phyloP scores from a whole-genome alignment of 1,140 invertebrate genomes.

The honey bee (Apis mellifera) region Amel_HAv3.1 CM009943.2:6045501-6046000 shows the following conservation, averaged over 20 bases:
- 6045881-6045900: slow-evolving; percentile 46
- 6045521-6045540: slow-evolving; percentile 62
- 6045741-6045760: no score
- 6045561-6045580: slow-evolving; percentile 68
- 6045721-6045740: no score
- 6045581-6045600: slow-evolving; percentile 73
- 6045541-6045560: slow-evolving; percentile 72
- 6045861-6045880: background rate
- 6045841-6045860: background rate
- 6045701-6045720: background rate
- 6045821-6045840: background rate
- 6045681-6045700: no score
- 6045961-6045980: background rate
- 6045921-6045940: slow-evolving; percentile 37
- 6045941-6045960: slow-evolving; percentile 43
- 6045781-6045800: no score
- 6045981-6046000: background rate
- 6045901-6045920: slow-evolving; percentile 17
- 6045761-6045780: no score
- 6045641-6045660: background rate
- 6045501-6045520: slow-evolving; percentile 77
- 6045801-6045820: no score
- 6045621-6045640: slow-evolving; percentile 72
- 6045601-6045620: slow-evolving; percentile 71
- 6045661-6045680: background rate